A percentile compares a stretch with the other conserved stretches of the same genome.
These are phyloP conservation scores for Chamaetylas fuelleborni DNA, from an alignment of 2,113 vertebrate genomes.

Conservation along the genomic window DNA sequence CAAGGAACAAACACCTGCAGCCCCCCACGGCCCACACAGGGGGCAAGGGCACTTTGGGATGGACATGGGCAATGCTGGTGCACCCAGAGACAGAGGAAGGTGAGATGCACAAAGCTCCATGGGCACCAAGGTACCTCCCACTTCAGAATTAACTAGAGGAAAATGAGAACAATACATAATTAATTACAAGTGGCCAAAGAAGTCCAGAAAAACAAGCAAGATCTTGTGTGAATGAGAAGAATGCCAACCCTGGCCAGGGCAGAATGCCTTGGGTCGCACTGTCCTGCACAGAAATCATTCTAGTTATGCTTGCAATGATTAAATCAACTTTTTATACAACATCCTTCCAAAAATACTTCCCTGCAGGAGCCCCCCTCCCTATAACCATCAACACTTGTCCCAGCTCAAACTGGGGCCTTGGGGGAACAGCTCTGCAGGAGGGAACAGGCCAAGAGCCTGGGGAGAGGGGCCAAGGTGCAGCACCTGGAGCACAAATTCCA, in stretches of 20 bases:
- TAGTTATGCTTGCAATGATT: not conserved
- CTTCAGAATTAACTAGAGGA: not conserved
- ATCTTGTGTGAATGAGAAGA: not conserved
- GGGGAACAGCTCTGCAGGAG: not conserved
- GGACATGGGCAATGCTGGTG: fast-evolving
- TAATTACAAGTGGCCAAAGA: not conserved
- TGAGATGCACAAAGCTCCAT: not conserved
- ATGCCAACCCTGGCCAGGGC: not conserved
- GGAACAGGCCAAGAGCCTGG: not conserved
- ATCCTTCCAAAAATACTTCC: not conserved
- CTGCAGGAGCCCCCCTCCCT: not conserved
- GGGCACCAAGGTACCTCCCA: not conserved
- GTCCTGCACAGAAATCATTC: not conserved
- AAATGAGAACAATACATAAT: not conserved
- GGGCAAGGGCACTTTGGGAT: not conserved
- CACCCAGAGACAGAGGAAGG: not conserved
- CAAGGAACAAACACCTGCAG: not conserved
- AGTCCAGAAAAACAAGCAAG: not conserved
- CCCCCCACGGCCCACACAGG: fast-evolving
- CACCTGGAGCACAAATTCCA: not conserved
- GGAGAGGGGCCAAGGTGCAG: not conserved
- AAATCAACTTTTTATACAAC: not conserved
- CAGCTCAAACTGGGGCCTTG: not conserved
- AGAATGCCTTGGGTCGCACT: not conserved
- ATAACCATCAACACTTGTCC: not conserved